A percentile compares a stretch with the other conserved stretches of the same genome.
Conservation (phyloP, 2,113 vertebrate species). For the Corvus cornix region DNA sequence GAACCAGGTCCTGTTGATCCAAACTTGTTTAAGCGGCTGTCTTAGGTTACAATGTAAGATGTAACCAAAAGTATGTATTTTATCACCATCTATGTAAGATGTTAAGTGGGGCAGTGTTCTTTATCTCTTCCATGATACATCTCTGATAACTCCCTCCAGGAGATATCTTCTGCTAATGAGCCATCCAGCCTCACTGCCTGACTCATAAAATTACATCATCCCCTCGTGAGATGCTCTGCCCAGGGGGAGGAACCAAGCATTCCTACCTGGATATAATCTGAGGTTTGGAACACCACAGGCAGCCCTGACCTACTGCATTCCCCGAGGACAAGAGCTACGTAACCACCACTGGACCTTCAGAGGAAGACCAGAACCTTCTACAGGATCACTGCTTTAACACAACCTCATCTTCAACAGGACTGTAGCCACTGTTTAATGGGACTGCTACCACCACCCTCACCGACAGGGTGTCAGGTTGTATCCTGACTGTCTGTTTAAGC, state of each 20-base stretch:
- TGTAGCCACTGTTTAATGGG: background rate
- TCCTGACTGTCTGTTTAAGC: background rate
- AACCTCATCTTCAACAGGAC: background rate
- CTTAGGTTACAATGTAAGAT: background rate
- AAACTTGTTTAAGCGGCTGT: background rate
- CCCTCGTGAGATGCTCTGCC: background rate
- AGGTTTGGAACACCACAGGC: background rate
- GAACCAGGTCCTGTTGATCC: background rate
- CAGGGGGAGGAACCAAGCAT: background rate
- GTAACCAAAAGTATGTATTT: background rate
- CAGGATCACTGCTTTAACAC: background rate
- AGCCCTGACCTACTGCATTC: background rate
- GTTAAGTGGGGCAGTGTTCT: background rate
- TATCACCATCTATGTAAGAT: background rate
- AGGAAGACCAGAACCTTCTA: background rate
- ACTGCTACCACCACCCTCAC: background rate
- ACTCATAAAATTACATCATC: background rate
- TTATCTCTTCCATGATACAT: background rate
- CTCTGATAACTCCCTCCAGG: background rate
- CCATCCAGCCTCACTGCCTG: background rate
- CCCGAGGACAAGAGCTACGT: background rate
- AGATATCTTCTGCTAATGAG: background rate
- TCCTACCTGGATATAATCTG: background rate
- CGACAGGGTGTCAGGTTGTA: background rate
- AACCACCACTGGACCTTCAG: background rate